These are phyloP conservation scores for Trichonephila clavipes DNA, from an alignment of 1,140 invertebrate species.

Conservation along the genomic window DNA sequence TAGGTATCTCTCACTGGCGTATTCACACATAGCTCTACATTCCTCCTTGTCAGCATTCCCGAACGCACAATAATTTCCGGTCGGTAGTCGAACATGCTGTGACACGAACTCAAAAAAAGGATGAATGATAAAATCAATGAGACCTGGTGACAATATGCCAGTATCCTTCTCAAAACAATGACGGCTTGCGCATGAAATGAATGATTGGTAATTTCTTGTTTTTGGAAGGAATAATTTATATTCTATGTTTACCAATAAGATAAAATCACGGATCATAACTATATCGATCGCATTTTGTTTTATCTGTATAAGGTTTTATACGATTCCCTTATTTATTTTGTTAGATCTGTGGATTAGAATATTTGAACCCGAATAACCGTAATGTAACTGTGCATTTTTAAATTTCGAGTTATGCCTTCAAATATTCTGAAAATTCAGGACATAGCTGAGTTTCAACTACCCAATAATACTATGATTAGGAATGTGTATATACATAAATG, in stretches of 20 bases:
- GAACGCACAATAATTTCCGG: conserved; percentile 56
- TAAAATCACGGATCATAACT: conserved; percentile 41
- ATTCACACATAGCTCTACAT: background rate
- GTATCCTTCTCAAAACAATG: conserved; percentile 55
- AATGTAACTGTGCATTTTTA: too few species aligned
- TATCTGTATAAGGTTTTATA: conserved; percentile 39
- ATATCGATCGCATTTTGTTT: conserved; percentile 23
- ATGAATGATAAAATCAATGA: conserved; percentile 67
- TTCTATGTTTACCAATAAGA: conserved; percentile 10
- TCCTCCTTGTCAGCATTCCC: background rate
- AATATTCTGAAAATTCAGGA: too few species aligned
- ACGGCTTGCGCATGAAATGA: conserved; percentile 33
- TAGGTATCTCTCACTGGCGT: background rate
- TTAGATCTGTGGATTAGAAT: background rate
- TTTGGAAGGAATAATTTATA: conserved; percentile 47
- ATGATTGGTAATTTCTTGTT: conserved; percentile 58
- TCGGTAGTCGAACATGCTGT: conserved; percentile 47
- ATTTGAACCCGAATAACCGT: background rate
- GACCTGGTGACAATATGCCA: background rate
- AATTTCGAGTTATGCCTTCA: too few species aligned
- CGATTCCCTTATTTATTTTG: conserved; percentile 53
- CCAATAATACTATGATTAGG: too few species aligned
- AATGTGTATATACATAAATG: too few species aligned
- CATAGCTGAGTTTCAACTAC: too few species aligned
- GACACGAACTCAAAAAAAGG: conserved; percentile 58